Percentiles rank a stretch among this genome's conserved stretches.
Evolutionary conservation across 2,888 invertebrate genomes (phyloP).

Genomic region (Clepsis dumicolana): DNA sequence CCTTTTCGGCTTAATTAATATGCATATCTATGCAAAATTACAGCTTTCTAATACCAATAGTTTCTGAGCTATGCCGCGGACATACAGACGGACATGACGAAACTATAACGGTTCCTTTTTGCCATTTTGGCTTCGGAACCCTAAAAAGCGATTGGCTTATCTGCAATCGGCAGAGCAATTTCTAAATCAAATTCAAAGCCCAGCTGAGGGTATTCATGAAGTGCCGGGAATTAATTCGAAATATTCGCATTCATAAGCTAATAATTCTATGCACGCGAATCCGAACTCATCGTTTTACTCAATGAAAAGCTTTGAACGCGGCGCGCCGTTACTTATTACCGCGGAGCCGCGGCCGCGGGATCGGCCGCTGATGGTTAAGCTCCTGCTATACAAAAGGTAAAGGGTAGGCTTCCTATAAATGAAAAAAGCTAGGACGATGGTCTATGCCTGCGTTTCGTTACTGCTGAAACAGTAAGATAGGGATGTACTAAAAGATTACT

Average conservation of each 20-base stretch:
- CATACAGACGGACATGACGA: no score
- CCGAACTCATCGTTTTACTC: slow-evolving; percentile 13
- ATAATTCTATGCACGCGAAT: slow-evolving; percentile 18
- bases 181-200: slow-evolving; percentile 1
- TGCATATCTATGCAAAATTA: no score
- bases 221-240: slow-evolving; percentile 14
- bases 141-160: not conserved
- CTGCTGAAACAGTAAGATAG: no score
- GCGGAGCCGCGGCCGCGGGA: not conserved
- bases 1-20: no score
- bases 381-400: not conserved
- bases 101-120: no score
- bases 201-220: slow-evolving; percentile 17
- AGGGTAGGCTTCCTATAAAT: not conserved
- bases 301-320: slow-evolving; percentile 8
- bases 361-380: slow-evolving; percentile 4
- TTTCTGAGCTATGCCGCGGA: no score
- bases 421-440: slow-evolving; percentile 15
- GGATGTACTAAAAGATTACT: no score
- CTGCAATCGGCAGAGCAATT: not conserved
- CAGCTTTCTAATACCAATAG: no score
- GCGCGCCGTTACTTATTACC: not conserved
- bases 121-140: no score
- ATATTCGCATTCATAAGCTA: slow-evolving; percentile 31
- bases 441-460: no score